Evolutionary conservation across 2,113 vertebrate genomes (phyloP), one percentile per base, ranked within the genome.

Genomic region (Amia ocellicauda): DNA sequence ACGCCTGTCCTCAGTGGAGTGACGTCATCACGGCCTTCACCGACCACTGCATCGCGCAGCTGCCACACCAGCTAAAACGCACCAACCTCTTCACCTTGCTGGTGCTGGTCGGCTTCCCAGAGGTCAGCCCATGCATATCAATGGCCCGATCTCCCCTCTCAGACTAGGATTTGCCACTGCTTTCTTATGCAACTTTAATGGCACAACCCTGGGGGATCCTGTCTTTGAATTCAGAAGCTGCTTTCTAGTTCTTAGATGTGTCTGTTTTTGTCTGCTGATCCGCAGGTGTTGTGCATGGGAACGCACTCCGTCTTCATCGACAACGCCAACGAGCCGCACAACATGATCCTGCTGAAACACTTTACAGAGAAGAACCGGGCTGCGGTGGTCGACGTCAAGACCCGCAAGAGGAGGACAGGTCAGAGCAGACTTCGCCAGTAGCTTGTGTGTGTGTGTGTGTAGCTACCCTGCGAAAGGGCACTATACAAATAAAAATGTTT

Each of bases 331-430:
- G 97, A 98, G 55, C 90, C 89, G 31, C 97, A 99, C 70, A 90
- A 90, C 2, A 93, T 99, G 71, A 93, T 98, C 79, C 81, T 99
- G 76, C 87, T 98, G 68, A 99, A 99, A 71, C 96, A 98, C 79
- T 98, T 99, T 76, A 95, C 93, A 0, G 94, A 98, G 76, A 99
- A 96, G 63, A 98, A 97, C 82, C 89, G 93, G 10, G 97, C 96
- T 3, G 95, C 96, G 19, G 92, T 98, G 22, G 93, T 98, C 2
- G 94, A 99, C 56, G 90, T 97, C 53, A 96, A 93, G 85, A 98
- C 94, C 3, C 86, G 96, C 47, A 99, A 98, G 78, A 90, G 97
- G 62, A 97, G 96, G 88, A 95, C 95, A 77, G 95, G 97, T 97
- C 53, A 56, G 73, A 5, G 72, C 74, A n/a, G n/a, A n/a, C n/a